These are phyloP conservation scores for Leptopilina syphax DNA, from an alignment of 2,888 invertebrate genomes.

Conservation along the genomic window DNA sequence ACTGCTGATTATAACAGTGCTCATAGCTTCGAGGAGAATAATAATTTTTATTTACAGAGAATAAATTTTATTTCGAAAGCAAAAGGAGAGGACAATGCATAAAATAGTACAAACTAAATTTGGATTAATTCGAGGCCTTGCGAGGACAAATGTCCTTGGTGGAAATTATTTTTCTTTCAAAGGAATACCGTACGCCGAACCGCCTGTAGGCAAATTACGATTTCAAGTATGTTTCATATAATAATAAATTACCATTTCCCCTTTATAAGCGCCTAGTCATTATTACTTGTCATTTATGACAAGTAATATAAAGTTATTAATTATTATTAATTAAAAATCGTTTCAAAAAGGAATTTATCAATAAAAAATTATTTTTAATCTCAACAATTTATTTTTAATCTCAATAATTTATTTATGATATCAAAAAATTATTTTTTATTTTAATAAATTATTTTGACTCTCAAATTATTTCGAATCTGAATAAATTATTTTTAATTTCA, in stretches of 20 bases:
- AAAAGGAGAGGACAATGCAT: background rate
- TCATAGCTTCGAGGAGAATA: background rate
- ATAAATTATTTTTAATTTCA: too few relatives aligned
- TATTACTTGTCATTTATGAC: background rate
- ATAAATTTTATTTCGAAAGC: background rate
- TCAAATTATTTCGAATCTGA: too few relatives aligned
- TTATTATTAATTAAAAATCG: too few relatives aligned
- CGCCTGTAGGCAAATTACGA: slow-evolving; percentile 63
- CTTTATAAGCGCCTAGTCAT: slow-evolving; percentile 5
- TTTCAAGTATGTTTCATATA: slow-evolving; percentile 61
- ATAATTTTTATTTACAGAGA: background rate
- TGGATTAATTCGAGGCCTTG: slow-evolving; percentile 59
- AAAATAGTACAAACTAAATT: slow-evolving; percentile 45
- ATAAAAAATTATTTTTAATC: too few relatives aligned
- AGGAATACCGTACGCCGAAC: slow-evolving; percentile 67
- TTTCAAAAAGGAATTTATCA: too few relatives aligned
- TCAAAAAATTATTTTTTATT: too few relatives aligned
- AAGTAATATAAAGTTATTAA: too few relatives aligned
- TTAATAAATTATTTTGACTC: too few relatives aligned
- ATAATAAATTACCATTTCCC: slow-evolving; percentile 44
- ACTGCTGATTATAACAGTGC: background rate
- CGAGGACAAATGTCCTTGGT: slow-evolving; percentile 53
- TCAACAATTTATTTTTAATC: too few relatives aligned
- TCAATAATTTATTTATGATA: too few relatives aligned
- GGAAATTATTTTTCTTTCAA: slow-evolving; percentile 61